Evolutionary conservation across 2,888 invertebrate genomes (phyloP).

Genomic region (Synergus itoensis): DNA sequence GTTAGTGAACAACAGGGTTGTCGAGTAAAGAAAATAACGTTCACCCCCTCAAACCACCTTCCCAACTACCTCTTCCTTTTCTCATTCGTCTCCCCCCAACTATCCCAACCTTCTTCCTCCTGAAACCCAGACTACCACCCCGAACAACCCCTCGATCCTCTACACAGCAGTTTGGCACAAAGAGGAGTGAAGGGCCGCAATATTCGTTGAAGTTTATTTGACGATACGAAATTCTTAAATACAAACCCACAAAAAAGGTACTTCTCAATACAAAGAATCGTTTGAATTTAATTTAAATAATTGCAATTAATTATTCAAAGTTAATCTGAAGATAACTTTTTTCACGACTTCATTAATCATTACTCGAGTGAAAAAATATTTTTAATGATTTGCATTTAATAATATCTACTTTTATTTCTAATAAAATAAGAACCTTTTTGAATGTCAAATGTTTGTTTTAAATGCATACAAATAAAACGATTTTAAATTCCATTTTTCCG

Average conservation of each 20-base stretch:
- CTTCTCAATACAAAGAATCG: neutral
- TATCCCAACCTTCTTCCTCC: constrained; percentile 13
- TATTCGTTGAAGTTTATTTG: constrained; percentile 55
- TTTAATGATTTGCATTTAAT: too few species aligned
- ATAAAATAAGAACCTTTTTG: neutral
- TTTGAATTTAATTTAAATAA: neutral
- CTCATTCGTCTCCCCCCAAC: constrained; percentile 36
- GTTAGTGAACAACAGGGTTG: constrained; percentile 28
- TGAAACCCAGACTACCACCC: constrained; percentile 46
- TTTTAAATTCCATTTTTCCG: constrained; percentile 20
- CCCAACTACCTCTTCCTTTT: constrained; percentile 38
- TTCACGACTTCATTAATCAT: too few species aligned
- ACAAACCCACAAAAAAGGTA: neutral
- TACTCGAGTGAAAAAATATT: neutral
- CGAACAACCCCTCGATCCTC: constrained; percentile 48
- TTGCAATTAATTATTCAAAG: neutral
- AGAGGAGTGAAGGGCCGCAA: constrained; percentile 58
- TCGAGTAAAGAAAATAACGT: constrained; percentile 29
- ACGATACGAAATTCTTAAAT: constrained; percentile 14
- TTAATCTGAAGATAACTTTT: neutral
- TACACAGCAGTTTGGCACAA: constrained; percentile 53
- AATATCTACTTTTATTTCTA: neutral
- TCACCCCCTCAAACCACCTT: constrained; percentile 28
- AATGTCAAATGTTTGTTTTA: constrained; percentile 7
- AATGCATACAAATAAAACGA: neutral